Percentiles rank a stretch among this genome's conserved stretches.
Conservation (phyloP, 30 jellyfish, hydroid and myxozoan genomes). For the Rhopilema esculentum region DNA sequence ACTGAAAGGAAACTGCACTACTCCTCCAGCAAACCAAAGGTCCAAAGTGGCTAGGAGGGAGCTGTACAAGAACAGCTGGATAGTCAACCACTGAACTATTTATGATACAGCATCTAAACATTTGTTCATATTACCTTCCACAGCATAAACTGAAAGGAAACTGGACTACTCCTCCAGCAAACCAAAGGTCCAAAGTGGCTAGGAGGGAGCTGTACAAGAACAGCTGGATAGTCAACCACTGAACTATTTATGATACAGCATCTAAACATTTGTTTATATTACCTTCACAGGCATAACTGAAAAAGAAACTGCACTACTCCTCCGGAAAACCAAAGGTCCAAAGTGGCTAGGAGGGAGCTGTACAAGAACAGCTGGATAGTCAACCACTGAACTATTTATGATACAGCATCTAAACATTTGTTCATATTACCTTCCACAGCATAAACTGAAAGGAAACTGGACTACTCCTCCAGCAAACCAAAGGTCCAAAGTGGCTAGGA, state of each 20-base stretch:
- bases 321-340: no score
- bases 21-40: slow-evolving; percentile 77
- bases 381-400: not conserved
- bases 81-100: no score
- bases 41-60: slow-evolving; percentile 54
- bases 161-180: slow-evolving; percentile 68
- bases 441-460: not conserved
- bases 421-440: not conserved
- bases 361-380: not conserved
- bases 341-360: no score
- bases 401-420: not conserved
- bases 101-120: not conserved
- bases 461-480: not conserved
- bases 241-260: no score
- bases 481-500: not conserved
- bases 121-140: slow-evolving; percentile 29
- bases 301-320: no score
- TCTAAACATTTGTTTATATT: no score
- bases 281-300: no score
- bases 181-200: slow-evolving; percentile 64
- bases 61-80: slow-evolving; percentile 8
- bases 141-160: slow-evolving; percentile 66
- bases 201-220: slow-evolving; percentile 5
- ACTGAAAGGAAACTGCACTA: slow-evolving; percentile 60
- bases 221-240: slow-evolving; percentile 37